Percentiles rank a stretch among this genome's conserved stretches.
Evolutionary conservation across 1,140 invertebrate genomes (phyloP).

Genomic region (Drosophila melanica): DNA sequence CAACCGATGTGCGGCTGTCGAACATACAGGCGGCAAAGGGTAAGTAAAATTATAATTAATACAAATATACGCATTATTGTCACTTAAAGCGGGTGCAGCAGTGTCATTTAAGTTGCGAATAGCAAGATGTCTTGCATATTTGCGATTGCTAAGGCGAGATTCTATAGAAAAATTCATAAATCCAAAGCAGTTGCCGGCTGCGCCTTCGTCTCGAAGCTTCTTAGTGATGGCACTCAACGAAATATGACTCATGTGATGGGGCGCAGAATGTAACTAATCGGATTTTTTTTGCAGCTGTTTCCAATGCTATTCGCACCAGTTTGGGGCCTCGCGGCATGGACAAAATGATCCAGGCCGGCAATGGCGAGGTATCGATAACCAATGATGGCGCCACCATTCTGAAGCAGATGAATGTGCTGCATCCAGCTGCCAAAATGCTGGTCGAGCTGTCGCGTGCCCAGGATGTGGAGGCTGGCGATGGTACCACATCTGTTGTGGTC

Average conservation of each 20-base stretch:
- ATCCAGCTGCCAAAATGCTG: constrained; percentile 99
- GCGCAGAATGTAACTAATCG: constrained; percentile 9
- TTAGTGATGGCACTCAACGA: constrained; percentile 54
- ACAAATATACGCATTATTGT: constrained; percentile 5
- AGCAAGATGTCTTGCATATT: background rate
- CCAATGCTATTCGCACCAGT: constrained; percentile 99
- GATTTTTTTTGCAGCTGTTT: constrained; percentile 92
- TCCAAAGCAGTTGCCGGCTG: constrained; percentile 70
- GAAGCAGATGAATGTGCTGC: constrained; percentile 99
- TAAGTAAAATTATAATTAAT: constrained; percentile 84
- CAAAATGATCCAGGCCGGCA: constrained; percentile 99
- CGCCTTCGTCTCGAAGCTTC: constrained; percentile 69
- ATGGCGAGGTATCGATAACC: constrained; percentile 99
- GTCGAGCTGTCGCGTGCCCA: constrained; percentile 99
- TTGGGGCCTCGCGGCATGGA: constrained; percentile 99
- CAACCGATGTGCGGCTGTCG: constrained; percentile 95
- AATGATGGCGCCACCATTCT: constrained; percentile 99
- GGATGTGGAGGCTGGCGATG: constrained; percentile 99
- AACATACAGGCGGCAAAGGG: constrained; percentile 99
- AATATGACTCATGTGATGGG: constrained; percentile 78
- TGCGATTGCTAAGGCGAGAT: background rate
- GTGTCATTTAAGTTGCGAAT: constrained; percentile 28
- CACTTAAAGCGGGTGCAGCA: background rate
- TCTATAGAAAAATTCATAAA: constrained; percentile 21
- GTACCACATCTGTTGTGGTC: constrained; percentile 98